These are phyloP conservation scores for Aleiodes sp. DNA, from an alignment of 1,140 invertebrate genomes.

Conservation along the genomic window DNA sequence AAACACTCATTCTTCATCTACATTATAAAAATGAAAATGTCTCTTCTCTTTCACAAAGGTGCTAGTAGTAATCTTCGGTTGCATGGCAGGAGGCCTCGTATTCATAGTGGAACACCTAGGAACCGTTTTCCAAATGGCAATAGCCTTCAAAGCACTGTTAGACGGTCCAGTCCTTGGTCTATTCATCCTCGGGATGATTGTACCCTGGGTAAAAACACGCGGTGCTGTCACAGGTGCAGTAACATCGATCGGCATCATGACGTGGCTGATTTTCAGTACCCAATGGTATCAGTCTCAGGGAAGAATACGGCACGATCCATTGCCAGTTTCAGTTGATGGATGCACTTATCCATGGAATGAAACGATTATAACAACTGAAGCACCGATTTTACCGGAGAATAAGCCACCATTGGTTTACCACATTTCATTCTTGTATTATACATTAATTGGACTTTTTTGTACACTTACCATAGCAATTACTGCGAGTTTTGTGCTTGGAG, in stretches of 20 bases:
- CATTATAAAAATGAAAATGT: no score
- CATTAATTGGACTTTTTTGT: slow-evolving; percentile 63
- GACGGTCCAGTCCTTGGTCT: slow-evolving; percentile 66
- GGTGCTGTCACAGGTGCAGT: slow-evolving; percentile 68
- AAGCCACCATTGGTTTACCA: slow-evolving; percentile 55
- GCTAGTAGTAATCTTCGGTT: slow-evolving; percentile 58
- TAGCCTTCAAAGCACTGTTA: slow-evolving; percentile 64
- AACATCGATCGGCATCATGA: slow-evolving; percentile 62
- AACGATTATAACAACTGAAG: slow-evolving; percentile 13
- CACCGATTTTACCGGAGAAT: slow-evolving; percentile 31
- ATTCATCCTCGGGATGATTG: slow-evolving; percentile 67
- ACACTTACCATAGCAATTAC: slow-evolving; percentile 60
- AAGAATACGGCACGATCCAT: slow-evolving; percentile 43
- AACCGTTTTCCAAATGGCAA: slow-evolving; percentile 58
- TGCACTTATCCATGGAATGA: slow-evolving; percentile 50
- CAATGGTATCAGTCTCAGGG: slow-evolving; percentile 62
- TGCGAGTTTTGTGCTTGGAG: slow-evolving; percentile 63
- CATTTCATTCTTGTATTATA: slow-evolving; percentile 72
- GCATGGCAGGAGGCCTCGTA: slow-evolving; percentile 64
- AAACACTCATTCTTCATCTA: no score
- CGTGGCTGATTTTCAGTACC: slow-evolving; percentile 70
- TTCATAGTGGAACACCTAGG: slow-evolving; percentile 63
- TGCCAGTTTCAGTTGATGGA: slow-evolving; percentile 55
- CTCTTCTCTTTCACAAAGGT: slow-evolving; percentile 27
- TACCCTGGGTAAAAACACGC: slow-evolving; percentile 63